Evolutionary conservation across 1,140 invertebrate species (phyloP).

Genomic region (Pseudoatta argentina): DNA sequence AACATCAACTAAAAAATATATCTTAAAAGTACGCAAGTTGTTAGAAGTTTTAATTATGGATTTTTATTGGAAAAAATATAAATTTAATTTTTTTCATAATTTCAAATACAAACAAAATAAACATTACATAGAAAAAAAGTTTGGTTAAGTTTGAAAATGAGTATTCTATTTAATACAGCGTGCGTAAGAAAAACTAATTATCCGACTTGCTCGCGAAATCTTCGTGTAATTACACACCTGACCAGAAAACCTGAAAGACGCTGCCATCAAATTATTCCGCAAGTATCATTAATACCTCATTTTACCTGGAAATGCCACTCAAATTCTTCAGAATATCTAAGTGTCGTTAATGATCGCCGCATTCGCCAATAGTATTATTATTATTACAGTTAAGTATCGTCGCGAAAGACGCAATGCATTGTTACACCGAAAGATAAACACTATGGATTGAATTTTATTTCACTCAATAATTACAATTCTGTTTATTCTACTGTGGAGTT

Average conservation of each 20-base stretch:
- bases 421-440: slow-evolving; percentile 63
- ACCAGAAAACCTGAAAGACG: not conserved
- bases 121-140: not conserved
- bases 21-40: not conserved
- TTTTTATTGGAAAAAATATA: not conserved
- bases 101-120: not conserved
- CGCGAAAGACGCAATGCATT: slow-evolving; percentile 36
- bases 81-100: not conserved
- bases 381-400: not conserved
- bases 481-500: slow-evolving; percentile 53
- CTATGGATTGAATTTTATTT: slow-evolving; percentile 57
- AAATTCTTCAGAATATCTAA: slow-evolving; percentile 32
- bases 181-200: slow-evolving; percentile 29
- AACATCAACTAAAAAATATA: not conserved
- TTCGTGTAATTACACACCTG: slow-evolving; percentile 6
- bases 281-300: slow-evolving; percentile 33
- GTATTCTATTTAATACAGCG: slow-evolving; percentile 9
- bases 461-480: slow-evolving; percentile 60
- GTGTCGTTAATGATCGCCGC: slow-evolving; percentile 44
- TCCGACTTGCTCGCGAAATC: not conserved
- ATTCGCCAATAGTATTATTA: slow-evolving; percentile 35
- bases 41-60: not conserved
- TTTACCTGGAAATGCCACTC: not conserved
- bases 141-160: slow-evolving; percentile 2
- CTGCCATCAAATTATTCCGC: slow-evolving; percentile 21